Conservation (phyloP, 2,797 vertebrate genomes). For the Peromyscus eremicus region DNA sequence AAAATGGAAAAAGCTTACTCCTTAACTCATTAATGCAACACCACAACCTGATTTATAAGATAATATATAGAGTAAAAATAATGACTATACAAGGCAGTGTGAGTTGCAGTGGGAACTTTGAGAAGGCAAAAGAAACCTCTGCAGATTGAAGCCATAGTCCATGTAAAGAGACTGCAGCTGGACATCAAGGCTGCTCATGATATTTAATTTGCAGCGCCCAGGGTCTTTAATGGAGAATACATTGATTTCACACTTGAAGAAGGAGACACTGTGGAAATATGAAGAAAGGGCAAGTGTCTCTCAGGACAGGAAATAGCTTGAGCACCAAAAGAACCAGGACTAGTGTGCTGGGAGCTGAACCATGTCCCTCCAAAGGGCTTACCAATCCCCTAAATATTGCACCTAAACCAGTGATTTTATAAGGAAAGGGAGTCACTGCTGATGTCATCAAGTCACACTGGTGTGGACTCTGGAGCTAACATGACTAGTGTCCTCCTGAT, state of each 20-base stretch:
- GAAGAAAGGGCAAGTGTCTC: background rate
- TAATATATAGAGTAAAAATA: background rate
- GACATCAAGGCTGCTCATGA: background rate
- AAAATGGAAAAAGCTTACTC: background rate
- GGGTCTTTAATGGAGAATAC: background rate
- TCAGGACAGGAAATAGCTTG: fast-evolving
- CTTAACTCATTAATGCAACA: background rate
- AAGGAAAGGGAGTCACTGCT: background rate
- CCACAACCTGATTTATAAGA: background rate
- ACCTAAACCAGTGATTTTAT: background rate
- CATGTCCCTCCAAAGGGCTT: background rate
- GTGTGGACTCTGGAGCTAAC: background rate
- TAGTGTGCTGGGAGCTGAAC: background rate
- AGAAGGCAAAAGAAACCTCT: background rate
- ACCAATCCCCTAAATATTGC: background rate
- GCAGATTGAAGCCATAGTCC: background rate
- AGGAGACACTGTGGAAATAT: background rate
- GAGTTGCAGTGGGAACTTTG: background rate
- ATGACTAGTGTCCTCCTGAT: background rate
- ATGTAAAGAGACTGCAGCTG: background rate
- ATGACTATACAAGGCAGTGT: background rate
- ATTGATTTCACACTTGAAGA: background rate
- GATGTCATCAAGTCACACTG: background rate
- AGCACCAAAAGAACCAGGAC: background rate
- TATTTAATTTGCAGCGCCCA: background rate